Evolutionary conservation across 1,140 invertebrate species (phyloP).

Genomic region (Cydia fagiglandana): DNA sequence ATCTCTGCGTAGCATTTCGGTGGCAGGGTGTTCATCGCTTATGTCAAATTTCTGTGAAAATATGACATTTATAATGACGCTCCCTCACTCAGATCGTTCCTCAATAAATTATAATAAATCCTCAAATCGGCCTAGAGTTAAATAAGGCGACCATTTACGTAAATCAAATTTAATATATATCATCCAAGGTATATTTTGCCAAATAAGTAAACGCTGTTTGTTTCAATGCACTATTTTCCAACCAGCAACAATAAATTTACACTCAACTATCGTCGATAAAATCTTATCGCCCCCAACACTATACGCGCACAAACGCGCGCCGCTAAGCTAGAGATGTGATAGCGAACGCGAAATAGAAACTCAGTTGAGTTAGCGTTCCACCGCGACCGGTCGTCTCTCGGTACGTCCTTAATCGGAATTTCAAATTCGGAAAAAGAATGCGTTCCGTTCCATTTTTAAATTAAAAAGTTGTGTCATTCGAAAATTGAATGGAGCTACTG

Average conservation of each 20-base stretch:
- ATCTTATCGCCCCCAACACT: conserved; percentile 26
- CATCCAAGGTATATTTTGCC: no score
- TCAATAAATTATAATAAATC: no score
- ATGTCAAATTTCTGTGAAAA: no score
- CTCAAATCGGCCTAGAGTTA: no score
- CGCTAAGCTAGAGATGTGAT: conserved; percentile 32
- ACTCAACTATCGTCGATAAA: conserved; percentile 3
- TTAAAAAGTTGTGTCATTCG: conserved; percentile 27
- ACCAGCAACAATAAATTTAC: neutral
- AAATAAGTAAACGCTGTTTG: no score
- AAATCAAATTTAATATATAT: no score
- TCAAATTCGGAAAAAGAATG: conserved; percentile 15
- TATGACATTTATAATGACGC: no score
- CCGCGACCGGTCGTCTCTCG: conserved; percentile 21
- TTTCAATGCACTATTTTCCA: no score
- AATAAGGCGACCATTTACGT: no score
- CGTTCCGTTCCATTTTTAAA: conserved; percentile 31
- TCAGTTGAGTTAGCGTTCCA: conserved; percentile 21
- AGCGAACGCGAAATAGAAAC: conserved; percentile 30
- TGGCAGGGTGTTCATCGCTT: no score
- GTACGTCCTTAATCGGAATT: conserved; percentile 25
- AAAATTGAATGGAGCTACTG: conserved; percentile 29
- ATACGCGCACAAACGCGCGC: conserved; percentile 9
- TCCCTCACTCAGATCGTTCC: no score
- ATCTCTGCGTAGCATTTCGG: no score